phyloP scores from a whole-genome alignment of 2,113 vertebrate genomes.

The Pteruthius melanotis region DNA sequence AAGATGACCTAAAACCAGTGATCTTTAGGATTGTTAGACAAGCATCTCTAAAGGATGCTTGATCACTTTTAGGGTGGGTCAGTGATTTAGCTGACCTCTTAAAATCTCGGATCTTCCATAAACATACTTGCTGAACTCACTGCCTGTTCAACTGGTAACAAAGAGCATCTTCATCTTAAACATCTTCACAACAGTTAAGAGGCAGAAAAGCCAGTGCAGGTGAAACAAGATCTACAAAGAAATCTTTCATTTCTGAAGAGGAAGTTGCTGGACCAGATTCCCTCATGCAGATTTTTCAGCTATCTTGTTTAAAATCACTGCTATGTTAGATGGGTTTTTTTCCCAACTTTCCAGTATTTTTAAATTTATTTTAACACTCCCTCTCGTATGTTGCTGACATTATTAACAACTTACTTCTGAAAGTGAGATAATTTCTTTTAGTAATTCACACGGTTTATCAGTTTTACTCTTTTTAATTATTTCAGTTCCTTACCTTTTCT shows the following conservation, averaged over 20 bases:
- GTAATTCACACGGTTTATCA: background rate
- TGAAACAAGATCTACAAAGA: background rate
- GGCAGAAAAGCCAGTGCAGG: background rate
- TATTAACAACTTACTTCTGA: background rate
- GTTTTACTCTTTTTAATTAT: background rate
- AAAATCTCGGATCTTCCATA: background rate
- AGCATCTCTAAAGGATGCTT: background rate
- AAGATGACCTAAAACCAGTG: background rate
- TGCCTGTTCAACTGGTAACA: background rate
- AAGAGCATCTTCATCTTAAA: background rate
- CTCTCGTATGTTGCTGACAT: background rate
- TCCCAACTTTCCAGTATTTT: background rate
- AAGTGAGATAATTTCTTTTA: background rate
- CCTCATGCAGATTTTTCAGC: background rate
- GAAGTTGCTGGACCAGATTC: background rate
- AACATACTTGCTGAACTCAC: background rate
- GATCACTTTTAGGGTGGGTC: background rate
- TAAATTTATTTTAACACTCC: background rate
- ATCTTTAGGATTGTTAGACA: background rate
- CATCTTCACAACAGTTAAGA: background rate
- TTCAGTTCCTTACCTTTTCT: background rate
- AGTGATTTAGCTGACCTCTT: background rate
- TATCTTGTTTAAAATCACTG: background rate
- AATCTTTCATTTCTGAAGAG: background rate
- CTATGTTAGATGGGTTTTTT: background rate